Evolutionary conservation across 2,888 invertebrate genomes (phyloP).

Genomic region (Zele albiditarsus): DNA sequence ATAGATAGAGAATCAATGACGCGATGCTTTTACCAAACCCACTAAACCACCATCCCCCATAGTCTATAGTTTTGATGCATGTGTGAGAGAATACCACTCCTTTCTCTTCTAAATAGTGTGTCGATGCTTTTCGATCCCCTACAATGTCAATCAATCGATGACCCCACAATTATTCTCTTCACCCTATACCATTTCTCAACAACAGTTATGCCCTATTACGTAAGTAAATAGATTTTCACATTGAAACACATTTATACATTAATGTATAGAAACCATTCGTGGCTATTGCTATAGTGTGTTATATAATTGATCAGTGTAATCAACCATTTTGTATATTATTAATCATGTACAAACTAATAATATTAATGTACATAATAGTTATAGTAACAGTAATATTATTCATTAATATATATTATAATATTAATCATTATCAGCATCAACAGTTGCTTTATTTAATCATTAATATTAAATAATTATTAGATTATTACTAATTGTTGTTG

Average conservation of each 20-base stretch:
- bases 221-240: slow-evolving; percentile 57
- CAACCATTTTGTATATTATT: slow-evolving; percentile 41
- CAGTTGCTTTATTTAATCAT: no score
- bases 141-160: slow-evolving; percentile 60
- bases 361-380: no score
- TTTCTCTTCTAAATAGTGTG: slow-evolving; percentile 43
- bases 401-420: no score
- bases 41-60: not conserved
- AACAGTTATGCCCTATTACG: slow-evolving; percentile 61
- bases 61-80: not conserved
- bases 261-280: slow-evolving; percentile 40
- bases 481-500: no score
- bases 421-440: no score
- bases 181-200: not conserved
- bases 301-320: slow-evolving; percentile 50
- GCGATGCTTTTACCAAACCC: slow-evolving; percentile 41
- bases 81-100: slow-evolving; percentile 14
- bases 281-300: slow-evolving; percentile 43
- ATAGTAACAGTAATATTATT: no score
- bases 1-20: slow-evolving; percentile 32
- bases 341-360: no score
- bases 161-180: slow-evolving; percentile 48
- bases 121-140: slow-evolving; percentile 46
- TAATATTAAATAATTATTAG: no score
- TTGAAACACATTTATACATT: slow-evolving; percentile 20